These are phyloP conservation scores for Smithornis capensis DNA, from an alignment of 2,113 vertebrate species.

Conservation along the genomic window DNA sequence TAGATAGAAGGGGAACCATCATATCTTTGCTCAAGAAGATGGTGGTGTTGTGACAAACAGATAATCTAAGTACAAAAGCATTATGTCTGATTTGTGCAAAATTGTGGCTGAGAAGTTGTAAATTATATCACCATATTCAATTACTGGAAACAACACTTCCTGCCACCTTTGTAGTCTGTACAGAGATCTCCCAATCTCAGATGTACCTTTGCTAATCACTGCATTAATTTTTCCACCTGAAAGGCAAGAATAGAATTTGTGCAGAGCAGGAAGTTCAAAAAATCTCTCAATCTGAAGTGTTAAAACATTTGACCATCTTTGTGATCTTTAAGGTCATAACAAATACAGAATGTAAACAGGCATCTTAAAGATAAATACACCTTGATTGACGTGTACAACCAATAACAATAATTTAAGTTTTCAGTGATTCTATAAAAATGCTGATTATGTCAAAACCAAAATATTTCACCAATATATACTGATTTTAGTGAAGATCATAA, in stretches of 20 bases:
- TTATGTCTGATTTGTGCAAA: conserved; percentile 38
- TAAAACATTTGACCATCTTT: neutral
- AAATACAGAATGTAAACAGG: neutral
- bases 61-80: conserved; percentile 15
- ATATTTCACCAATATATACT: neutral
- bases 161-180: neutral
- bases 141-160: conserved; percentile 59
- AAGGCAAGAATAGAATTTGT: neutral
- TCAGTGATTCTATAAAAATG: neutral
- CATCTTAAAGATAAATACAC: neutral
- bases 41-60: conserved; percentile 1
- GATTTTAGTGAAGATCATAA: neutral
- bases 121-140: conserved; percentile 54
- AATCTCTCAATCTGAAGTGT: neutral
- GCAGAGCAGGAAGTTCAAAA: conserved; percentile 33
- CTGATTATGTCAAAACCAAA: neutral
- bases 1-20: neutral
- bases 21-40: neutral
- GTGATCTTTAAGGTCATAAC: neutral
- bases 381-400: neutral
- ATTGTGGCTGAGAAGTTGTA: conserved; percentile 12
- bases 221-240: neutral
- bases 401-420: neutral
- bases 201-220: neutral
- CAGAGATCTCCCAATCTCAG: conserved; percentile 13